Percentiles rank a stretch among this genome's conserved stretches.
These are phyloP conservation scores for Rhodophaea formosa DNA, from an alignment of 2,888 invertebrate species.

Conservation along the genomic window DNA sequence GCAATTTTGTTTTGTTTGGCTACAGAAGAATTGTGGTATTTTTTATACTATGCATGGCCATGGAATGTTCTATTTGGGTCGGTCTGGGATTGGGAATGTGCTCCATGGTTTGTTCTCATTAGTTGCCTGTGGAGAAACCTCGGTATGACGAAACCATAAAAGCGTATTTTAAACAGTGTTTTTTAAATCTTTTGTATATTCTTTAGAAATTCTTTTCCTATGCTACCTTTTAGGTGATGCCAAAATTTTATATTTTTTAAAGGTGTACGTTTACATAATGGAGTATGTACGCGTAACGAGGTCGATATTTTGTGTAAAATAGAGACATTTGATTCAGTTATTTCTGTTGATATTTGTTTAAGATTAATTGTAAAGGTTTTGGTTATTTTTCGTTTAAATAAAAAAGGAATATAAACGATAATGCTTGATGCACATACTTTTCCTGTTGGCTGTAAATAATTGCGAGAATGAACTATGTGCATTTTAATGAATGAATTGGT, in stretches of 20 bases:
- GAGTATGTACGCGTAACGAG: slow-evolving; percentile 31
- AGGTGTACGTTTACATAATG: slow-evolving; percentile 38
- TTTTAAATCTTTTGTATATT: slow-evolving; percentile 27
- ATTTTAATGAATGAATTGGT: slow-evolving; percentile 23
- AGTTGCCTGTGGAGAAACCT: slow-evolving; percentile 51
- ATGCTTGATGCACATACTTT: slow-evolving; percentile 66
- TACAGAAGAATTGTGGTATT: slow-evolving; percentile 59
- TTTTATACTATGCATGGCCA: slow-evolving; percentile 72
- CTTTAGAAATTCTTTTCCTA: slow-evolving; percentile 25
- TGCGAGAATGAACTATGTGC: slow-evolving; percentile 20
- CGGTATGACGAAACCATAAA: slow-evolving; percentile 37
- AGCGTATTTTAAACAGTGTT: slow-evolving; percentile 24
- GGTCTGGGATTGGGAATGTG: slow-evolving; percentile 33
- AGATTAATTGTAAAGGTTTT: slow-evolving; percentile 27
- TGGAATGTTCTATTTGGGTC: slow-evolving; percentile 56
- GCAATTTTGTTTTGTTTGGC: slow-evolving; percentile 59
- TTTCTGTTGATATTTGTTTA: slow-evolving; percentile 20
- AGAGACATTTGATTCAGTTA: slow-evolving; percentile 20
- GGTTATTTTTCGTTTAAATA: slow-evolving; percentile 42
- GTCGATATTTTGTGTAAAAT: slow-evolving; percentile 22
- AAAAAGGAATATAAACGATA: slow-evolving; percentile 40
- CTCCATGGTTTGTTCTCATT: slow-evolving; percentile 43
- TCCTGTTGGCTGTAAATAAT: slow-evolving; percentile 49
- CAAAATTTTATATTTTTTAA: slow-evolving; percentile 18
- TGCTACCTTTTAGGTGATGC: slow-evolving; percentile 19